These are phyloP conservation scores for Dynastes grantii DNA, from an alignment of 2,888 invertebrate species.

Conservation along the genomic window DNA sequence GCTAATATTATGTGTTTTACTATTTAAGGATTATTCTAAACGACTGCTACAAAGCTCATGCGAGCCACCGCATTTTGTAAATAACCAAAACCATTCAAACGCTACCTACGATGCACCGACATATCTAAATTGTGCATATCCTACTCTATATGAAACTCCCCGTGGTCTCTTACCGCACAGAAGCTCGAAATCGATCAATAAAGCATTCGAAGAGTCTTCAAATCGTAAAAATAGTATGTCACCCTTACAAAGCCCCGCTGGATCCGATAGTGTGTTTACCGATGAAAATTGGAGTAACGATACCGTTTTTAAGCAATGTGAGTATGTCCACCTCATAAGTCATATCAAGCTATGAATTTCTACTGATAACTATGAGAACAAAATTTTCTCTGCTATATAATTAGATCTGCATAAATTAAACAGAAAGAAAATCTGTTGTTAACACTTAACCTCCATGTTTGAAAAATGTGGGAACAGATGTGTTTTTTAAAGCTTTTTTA, in stretches of 20 bases:
- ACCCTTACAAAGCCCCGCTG: conserved; percentile 77
- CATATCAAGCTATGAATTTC: too few species aligned
- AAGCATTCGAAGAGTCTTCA: conserved; percentile 58
- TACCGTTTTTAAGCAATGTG: conserved; percentile 67
- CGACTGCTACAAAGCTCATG: conserved; percentile 59
- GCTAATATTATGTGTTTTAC: too few species aligned
- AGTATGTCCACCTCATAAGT: conserved; percentile 18
- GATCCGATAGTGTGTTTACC: conserved; percentile 79
- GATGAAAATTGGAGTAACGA: conserved; percentile 78
- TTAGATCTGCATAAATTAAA: too few species aligned
- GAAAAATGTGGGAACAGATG: too few species aligned
- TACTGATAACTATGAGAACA: too few species aligned
- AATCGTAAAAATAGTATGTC: conserved; percentile 63
- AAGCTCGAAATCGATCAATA: conserved; percentile 60
- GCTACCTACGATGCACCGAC: conserved; percentile 63
- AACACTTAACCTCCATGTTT: too few species aligned
- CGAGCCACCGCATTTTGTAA: conserved; percentile 30
- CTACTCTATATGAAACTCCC: conserved; percentile 73
- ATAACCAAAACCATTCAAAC: conserved; percentile 52
- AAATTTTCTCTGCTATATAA: too few species aligned
- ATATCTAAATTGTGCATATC: conserved; percentile 68
- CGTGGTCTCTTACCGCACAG: conserved; percentile 60
- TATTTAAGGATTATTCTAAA: conserved; percentile 31
- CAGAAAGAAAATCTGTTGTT: too few species aligned
- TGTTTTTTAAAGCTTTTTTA: too few species aligned